phyloP scores from a whole-genome alignment of 2,113 vertebrate species.

The Burhinus oedicnemus region DNA sequence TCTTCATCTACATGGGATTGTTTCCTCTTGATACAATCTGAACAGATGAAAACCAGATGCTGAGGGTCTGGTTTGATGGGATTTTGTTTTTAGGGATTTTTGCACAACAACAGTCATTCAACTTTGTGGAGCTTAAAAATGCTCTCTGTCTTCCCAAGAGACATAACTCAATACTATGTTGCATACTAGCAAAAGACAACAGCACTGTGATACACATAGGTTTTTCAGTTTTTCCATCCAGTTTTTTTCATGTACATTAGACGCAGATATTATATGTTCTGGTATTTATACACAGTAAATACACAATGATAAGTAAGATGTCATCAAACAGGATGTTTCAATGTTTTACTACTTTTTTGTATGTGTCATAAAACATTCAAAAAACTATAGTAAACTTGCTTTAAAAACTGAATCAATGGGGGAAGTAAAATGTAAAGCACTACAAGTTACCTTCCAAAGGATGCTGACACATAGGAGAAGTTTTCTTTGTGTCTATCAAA shows the following conservation, averaged over 20 bases:
- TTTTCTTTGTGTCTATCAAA: background rate
- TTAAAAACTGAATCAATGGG: background rate
- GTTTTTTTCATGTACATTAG: background rate
- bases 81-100: slow-evolving; percentile 40
- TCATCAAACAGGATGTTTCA: background rate
- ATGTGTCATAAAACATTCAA: background rate
- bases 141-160: slow-evolving; percentile 18
- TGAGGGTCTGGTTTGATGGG: slow-evolving; percentile 29
- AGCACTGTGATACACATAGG: background rate
- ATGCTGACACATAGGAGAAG: background rate
- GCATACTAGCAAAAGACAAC: background rate
- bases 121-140: slow-evolving; percentile 26
- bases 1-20: slow-evolving; percentile 46
- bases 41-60: slow-evolving; percentile 62
- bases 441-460: background rate
- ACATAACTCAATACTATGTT: slow-evolving; percentile 5
- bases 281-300: background rate
- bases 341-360: background rate
- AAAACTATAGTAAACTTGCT: background rate
- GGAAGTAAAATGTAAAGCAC: background rate
- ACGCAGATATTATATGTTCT: background rate
- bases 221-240: background rate
- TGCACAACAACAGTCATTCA: slow-evolving; percentile 51
- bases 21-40: slow-evolving; percentile 55
- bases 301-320: background rate